Evolutionary conservation across 2,113 vertebrate species (phyloP).

Genomic region (Thymallus thymallus): DNA sequence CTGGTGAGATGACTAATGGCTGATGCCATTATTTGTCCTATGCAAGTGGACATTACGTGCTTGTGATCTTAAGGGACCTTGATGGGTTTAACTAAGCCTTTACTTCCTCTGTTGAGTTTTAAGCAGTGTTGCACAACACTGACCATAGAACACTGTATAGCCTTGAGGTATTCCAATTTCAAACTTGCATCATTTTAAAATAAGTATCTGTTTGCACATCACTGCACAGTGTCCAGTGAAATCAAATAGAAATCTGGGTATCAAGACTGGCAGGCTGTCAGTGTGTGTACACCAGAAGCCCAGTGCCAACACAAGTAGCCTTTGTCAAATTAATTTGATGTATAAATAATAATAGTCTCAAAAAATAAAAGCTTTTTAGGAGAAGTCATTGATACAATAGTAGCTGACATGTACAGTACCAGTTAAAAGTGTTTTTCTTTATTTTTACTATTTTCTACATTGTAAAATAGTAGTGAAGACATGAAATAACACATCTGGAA

Average conservation of each 20-base stretch:
- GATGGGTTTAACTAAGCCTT: background rate
- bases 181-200: background rate
- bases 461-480: too few species aligned
- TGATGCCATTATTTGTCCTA: background rate
- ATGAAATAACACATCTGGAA: too few species aligned
- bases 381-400: slow-evolving; percentile 7
- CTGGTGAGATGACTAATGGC: slow-evolving; percentile 19
- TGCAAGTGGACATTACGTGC: background rate
- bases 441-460: too few species aligned
- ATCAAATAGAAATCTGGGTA: slow-evolving; percentile 29
- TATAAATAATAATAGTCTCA: slow-evolving; percentile 50
- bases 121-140: background rate
- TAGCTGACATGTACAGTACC: too few species aligned
- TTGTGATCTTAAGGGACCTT: background rate
- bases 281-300: slow-evolving; percentile 20
- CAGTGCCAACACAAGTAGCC: slow-evolving; percentile 38
- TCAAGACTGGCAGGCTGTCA: slow-evolving; percentile 17
- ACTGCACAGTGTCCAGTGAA: slow-evolving; percentile 17
- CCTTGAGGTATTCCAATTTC: background rate
- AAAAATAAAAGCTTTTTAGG: slow-evolving; percentile 30
- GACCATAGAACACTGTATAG: background rate
- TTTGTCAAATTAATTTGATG: slow-evolving; percentile 46
- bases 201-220: slow-evolving; percentile 25
- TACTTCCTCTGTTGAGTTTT: background rate
- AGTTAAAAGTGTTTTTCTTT: too few species aligned